A percentile compares a stretch with the other conserved stretches of the same genome.
These are phyloP conservation scores for Salmo trutta DNA, from an alignment of 2,797 vertebrate species.

Conservation along the genomic window DNA sequence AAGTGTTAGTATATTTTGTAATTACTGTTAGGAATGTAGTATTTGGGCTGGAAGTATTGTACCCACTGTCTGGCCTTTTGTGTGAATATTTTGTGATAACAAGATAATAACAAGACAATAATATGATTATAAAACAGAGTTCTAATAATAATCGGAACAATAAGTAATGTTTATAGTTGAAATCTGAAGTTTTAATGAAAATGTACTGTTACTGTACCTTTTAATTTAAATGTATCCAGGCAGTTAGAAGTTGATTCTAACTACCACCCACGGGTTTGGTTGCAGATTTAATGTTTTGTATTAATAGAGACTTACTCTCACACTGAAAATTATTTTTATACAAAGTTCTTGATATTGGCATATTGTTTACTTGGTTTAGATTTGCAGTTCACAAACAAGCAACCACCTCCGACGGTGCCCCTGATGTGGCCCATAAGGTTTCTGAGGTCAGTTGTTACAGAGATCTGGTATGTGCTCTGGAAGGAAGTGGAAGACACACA, in stretches of 20 bases:
- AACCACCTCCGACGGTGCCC: conserved; percentile 24
- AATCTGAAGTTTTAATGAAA: conserved; percentile 44
- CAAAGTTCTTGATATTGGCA: conserved; percentile 40
- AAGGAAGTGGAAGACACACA: conserved; percentile 11
- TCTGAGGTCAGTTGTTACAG: conserved; percentile 1
- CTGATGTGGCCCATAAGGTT: conserved; percentile 9
- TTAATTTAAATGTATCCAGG: conserved; percentile 50
- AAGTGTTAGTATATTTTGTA: conserved; percentile 64
- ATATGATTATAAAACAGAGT: conserved; percentile 55
- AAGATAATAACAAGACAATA: conserved; percentile 44
- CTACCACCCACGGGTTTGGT: conserved; percentile 46
- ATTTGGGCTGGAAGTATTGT: conserved; percentile 57
- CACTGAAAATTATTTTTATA: conserved; percentile 47
- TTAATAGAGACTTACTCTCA: conserved; percentile 57
- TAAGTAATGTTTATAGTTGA: conserved; percentile 59
- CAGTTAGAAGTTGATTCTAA: conserved; percentile 41
- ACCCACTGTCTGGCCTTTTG: conserved; percentile 55
- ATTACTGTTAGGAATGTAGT: conserved; percentile 72
- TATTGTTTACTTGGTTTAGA: conserved; percentile 34
- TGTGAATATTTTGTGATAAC: conserved; percentile 77
- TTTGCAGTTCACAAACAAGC: conserved; percentile 28
- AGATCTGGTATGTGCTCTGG: conserved; percentile 27
- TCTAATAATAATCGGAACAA: conserved; percentile 54
- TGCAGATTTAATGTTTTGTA: conserved; percentile 63
- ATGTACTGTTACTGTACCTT: conserved; percentile 58